These are phyloP conservation scores for Alcedo quadribrachys DNA, from an alignment of 2,797 vertebrate species.

Conservation along the genomic window DNA sequence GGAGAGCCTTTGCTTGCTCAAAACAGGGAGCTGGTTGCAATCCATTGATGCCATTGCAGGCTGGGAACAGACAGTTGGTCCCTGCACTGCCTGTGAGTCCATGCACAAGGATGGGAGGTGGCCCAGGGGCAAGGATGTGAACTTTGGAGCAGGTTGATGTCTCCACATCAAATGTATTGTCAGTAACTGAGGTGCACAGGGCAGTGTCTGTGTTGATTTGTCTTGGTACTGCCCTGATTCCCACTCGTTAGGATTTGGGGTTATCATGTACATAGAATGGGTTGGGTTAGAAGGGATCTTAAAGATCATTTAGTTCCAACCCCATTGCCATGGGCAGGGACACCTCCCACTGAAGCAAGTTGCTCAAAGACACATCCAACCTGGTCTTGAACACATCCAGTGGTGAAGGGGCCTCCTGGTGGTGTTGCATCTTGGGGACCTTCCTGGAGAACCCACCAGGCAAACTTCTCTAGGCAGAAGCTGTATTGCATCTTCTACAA, in stretches of 20 bases:
- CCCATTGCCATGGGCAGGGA: not conserved
- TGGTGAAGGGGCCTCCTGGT: not conserved
- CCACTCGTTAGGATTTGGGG: not conserved
- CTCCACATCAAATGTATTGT: not conserved
- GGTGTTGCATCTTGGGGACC: not conserved
- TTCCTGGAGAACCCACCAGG: not conserved
- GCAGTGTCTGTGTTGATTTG: not conserved
- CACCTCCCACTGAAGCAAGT: not conserved
- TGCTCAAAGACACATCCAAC: not conserved
- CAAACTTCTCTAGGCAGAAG: not conserved
- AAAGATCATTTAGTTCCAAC: not conserved
- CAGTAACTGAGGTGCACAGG: not conserved
- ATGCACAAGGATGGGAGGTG: accelerated
- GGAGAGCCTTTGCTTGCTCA: not conserved
- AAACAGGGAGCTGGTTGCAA: not conserved
- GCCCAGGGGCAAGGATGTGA: not conserved
- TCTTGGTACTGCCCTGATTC: not conserved
- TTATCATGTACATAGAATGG: not conserved
- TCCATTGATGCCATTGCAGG: accelerated
- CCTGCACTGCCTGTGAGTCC: accelerated
- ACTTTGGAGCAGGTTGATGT: not conserved
- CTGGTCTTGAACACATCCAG: too few species aligned
- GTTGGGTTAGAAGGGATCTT: too few species aligned
- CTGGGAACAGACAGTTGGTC: not conserved
- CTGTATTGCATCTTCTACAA: not conserved